Evolutionary conservation across 1,140 invertebrate species (phyloP).

Genomic region (Drosophila elegans): DNA sequence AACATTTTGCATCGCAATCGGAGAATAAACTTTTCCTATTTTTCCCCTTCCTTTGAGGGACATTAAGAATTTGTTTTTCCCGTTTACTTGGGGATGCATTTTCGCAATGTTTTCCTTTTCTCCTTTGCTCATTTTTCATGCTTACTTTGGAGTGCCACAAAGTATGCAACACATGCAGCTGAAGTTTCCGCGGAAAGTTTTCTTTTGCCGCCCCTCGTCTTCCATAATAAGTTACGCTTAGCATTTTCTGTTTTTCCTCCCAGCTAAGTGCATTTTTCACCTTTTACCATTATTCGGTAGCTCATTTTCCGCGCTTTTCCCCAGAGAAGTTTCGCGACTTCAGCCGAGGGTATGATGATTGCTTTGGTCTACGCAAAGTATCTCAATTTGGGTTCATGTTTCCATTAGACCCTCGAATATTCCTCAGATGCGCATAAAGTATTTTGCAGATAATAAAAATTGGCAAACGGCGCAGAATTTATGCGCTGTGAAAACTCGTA

Average conservation of each 20-base stretch:
- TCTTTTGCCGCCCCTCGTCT: neutral
- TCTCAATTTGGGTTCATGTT: slow-evolving; percentile 56
- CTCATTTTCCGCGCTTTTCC: slow-evolving; percentile 20
- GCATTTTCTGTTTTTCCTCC: slow-evolving; percentile 1
- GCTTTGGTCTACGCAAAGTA: slow-evolving; percentile 46
- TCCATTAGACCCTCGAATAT: slow-evolving; percentile 36
- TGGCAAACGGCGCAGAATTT: slow-evolving; percentile 56
- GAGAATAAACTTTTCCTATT: slow-evolving; percentile 7
- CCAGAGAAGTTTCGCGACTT: slow-evolving; percentile 3
- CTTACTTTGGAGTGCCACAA: slow-evolving; percentile 43
- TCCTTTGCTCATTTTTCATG: slow-evolving; percentile 18
- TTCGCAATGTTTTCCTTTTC: slow-evolving; percentile 35
- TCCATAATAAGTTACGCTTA: slow-evolving; percentile 57
- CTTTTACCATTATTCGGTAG: slow-evolving; percentile 56
- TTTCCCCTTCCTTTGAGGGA: neutral
- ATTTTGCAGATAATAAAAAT: slow-evolving; percentile 76
- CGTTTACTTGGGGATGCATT: slow-evolving; percentile 50
- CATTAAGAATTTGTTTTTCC: slow-evolving; percentile 69
- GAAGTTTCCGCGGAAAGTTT: slow-evolving; percentile 64
- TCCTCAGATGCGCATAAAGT: slow-evolving; percentile 47
- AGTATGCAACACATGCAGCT: slow-evolving; percentile 67
- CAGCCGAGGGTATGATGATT: slow-evolving; percentile 11
- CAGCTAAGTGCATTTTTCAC: slow-evolving; percentile 46
- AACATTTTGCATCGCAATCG: slow-evolving; percentile 57
- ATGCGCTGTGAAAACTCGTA: slow-evolving; percentile 61